Percentiles rank a stretch among this genome's conserved stretches.
phyloP scores from a whole-genome alignment of 2,888 invertebrate species.

The Chrysolina haemoptera region DNA sequence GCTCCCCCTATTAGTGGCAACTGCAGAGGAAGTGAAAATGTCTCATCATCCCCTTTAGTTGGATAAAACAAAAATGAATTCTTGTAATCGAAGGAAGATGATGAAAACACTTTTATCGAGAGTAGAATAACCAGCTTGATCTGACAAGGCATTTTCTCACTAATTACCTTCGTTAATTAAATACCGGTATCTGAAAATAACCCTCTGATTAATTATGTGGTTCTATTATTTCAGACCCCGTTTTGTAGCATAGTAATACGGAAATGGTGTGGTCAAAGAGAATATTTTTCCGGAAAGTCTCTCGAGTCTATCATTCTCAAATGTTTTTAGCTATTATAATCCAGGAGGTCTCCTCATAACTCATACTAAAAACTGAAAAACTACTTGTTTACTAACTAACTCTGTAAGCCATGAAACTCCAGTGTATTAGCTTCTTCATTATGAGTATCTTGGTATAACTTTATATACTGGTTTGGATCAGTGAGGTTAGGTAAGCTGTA shows the following conservation, averaged over 20 bases:
- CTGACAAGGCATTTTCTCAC: constrained; percentile 62
- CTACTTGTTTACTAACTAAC: no score
- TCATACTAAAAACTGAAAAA: no score
- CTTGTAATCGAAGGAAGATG: constrained; percentile 22
- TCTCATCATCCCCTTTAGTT: constrained; percentile 33
- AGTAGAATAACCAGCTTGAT: constrained; percentile 43
- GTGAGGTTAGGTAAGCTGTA: no score
- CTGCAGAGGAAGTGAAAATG: constrained; percentile 27
- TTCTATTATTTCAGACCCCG: constrained; percentile 40
- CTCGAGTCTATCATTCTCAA: no score
- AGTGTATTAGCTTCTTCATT: no score
- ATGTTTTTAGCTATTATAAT: no score
- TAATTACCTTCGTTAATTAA: constrained; percentile 62
- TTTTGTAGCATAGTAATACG: not conserved
- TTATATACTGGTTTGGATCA: no score
- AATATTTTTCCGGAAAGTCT: not conserved
- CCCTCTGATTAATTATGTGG: constrained; percentile 57
- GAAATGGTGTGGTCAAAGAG: not conserved
- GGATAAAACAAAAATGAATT: constrained; percentile 27
- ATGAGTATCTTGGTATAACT: no score
- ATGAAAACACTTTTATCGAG: constrained; percentile 32
- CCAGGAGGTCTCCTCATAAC: no score
- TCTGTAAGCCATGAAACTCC: no score
- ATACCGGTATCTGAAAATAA: constrained; percentile 56
- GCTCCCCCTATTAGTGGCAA: not conserved